Conservation (phyloP, 2,888 invertebrate genomes). For the Sphaerophoria taeniata region DNA sequence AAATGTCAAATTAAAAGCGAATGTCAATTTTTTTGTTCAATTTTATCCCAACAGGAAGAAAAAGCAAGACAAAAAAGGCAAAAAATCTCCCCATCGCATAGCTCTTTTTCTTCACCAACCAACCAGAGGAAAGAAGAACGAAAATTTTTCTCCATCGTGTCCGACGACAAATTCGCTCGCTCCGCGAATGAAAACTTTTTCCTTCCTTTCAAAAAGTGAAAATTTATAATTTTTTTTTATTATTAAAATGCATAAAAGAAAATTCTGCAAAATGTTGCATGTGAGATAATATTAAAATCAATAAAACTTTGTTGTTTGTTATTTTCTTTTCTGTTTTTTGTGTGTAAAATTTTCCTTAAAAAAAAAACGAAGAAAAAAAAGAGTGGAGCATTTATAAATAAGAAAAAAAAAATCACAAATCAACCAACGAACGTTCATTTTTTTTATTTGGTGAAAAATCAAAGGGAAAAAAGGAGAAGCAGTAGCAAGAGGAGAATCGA, state of each 20-base stretch:
- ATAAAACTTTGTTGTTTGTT: conserved; percentile 64
- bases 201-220: conserved; percentile 58
- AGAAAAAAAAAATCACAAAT: conserved; percentile 44
- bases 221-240: conserved; percentile 16
- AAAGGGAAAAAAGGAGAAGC: conserved; percentile 34
- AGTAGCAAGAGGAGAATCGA: conserved; percentile 26
- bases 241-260: conserved; percentile 68
- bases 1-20: conserved; percentile 62
- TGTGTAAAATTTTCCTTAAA: conserved; percentile 66
- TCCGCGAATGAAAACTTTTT: conserved; percentile 55
- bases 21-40: conserved; percentile 60
- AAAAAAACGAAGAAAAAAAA: not conserved
- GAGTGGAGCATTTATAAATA: conserved; percentile 63
- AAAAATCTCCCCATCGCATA: conserved; percentile 54
- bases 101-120: conserved; percentile 1
- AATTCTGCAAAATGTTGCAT: conserved; percentile 68
- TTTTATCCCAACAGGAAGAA: conserved; percentile 58
- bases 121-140: conserved; percentile 52
- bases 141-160: conserved; percentile 68
- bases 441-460: conserved; percentile 58
- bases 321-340: conserved; percentile 65
- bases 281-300: conserved; percentile 65
- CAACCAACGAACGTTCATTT: conserved; percentile 68
- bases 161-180: conserved; percentile 25
- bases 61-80: conserved; percentile 63